Percentiles rank a stretch among this genome's conserved stretches.
phyloP scores from a whole-genome alignment of 2,113 vertebrate species.

The Myodes glareolus region DNA sequence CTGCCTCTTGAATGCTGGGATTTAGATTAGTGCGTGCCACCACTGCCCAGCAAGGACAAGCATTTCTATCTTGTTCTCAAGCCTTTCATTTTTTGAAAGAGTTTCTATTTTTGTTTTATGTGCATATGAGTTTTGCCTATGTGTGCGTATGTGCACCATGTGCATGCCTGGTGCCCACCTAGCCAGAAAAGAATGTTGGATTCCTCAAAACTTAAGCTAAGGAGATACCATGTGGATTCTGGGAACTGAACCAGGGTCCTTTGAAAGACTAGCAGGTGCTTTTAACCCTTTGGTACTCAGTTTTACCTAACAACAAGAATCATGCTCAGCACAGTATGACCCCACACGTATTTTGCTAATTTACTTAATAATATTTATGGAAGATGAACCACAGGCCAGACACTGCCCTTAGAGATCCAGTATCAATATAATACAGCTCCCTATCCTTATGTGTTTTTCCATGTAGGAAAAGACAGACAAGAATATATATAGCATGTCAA shows the following conservation, averaged over 20 bases:
- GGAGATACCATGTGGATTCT: background rate
- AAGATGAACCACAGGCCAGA: background rate
- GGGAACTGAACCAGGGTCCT: background rate
- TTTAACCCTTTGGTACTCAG: background rate
- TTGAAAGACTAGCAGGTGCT: background rate
- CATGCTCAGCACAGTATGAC: background rate
- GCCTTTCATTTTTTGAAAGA: background rate
- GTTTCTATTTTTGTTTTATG: background rate
- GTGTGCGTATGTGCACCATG: background rate
- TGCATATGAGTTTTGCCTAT: background rate
- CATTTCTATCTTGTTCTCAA: background rate
- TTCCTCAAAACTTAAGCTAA: background rate
- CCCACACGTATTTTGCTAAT: background rate
- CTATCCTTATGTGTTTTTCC: background rate
- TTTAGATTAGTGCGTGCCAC: no score
- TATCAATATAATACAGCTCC: background rate
- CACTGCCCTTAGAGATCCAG: background rate
- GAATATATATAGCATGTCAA: background rate
- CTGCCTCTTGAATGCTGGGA: no score
- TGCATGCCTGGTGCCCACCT: background rate
- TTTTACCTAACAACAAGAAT: background rate
- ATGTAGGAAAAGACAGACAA: background rate
- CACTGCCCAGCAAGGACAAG: background rate
- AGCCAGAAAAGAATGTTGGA: background rate
- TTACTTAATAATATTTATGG: background rate